These are phyloP conservation scores for Micrastur ruficollis DNA, from an alignment of 2,797 vertebrate genomes.

Conservation along the genomic window DNA sequence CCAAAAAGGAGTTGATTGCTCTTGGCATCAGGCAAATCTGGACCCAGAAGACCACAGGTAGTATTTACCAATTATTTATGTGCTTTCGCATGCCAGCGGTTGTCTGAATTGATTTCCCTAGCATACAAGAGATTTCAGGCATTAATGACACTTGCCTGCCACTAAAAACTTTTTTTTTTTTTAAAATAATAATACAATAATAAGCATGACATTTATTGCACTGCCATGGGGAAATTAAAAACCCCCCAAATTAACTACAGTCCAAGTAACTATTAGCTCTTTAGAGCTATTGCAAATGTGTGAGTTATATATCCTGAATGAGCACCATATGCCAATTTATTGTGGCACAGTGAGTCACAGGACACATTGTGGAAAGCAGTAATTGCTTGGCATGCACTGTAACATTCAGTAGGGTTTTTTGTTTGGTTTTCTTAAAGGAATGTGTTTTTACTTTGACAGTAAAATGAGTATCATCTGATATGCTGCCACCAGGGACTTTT, in stretches of 20 bases:
- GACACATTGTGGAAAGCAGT: neutral
- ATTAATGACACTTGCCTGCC: neutral
- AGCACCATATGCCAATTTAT: slow-evolving; percentile 26
- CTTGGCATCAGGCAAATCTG: slow-evolving; percentile 61
- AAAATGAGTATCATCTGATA: neutral
- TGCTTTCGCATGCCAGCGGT: slow-evolving; percentile 30
- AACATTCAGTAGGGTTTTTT: neutral
- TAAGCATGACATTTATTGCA: slow-evolving; percentile 32
- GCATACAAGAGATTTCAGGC: neutral
- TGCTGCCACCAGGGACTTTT: neutral
- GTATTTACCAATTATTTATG: slow-evolving; percentile 49
- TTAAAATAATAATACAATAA: neutral
- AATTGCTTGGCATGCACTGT: slow-evolving; percentile 26
- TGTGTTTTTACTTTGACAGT: neutral
- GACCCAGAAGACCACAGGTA: slow-evolving; percentile 61
- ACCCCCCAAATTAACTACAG: neutral
- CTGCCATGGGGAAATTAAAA: neutral
- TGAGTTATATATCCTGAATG: slow-evolving; percentile 37
- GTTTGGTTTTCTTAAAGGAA: slow-evolving; percentile 41
- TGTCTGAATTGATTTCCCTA: slow-evolving; percentile 38
- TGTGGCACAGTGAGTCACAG: slow-evolving; percentile 42
- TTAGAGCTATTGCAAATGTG: neutral
- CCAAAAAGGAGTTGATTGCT: slow-evolving; percentile 64
- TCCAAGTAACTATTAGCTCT: slow-evolving; percentile 31
- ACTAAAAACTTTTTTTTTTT: neutral